A percentile compares a stretch with the other conserved stretches of the same genome.
Evolutionary conservation across 2,888 invertebrate genomes (phyloP).

Genomic region (Acheta domesticus): DNA sequence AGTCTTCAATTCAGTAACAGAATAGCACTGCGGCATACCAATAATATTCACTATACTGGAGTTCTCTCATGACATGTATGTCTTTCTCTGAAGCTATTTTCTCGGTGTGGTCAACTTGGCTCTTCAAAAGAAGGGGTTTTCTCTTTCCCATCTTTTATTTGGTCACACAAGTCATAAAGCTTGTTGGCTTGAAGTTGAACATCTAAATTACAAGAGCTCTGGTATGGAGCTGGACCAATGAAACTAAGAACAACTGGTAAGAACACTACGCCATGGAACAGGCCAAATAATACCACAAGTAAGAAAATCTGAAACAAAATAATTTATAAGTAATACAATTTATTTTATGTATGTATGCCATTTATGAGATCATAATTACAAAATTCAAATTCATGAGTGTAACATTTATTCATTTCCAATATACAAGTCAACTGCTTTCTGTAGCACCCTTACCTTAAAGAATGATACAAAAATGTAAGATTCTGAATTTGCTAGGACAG

Average conservation of each 20-base stretch:
- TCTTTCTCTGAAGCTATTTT: neutral
- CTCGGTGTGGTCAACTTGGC: slow-evolving; percentile 11
- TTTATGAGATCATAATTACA: neutral
- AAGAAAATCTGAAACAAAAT: slow-evolving; percentile 64
- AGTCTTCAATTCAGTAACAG: neutral
- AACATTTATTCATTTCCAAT: neutral
- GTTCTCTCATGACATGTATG: neutral
- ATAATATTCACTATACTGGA: slow-evolving; percentile 9
- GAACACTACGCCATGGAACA: slow-evolving; percentile 72
- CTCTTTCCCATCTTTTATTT: slow-evolving; percentile 11
- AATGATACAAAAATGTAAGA: slow-evolving; percentile 76
- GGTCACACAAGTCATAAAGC: slow-evolving; percentile 29
- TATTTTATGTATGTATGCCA: neutral
- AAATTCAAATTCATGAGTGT: neutral
- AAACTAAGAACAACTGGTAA: slow-evolving; percentile 71
- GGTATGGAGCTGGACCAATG: slow-evolving; percentile 63
- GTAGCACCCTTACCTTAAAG: slow-evolving; percentile 53
- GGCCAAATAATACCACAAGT: slow-evolving; percentile 70
- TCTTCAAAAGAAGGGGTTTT: slow-evolving; percentile 18
- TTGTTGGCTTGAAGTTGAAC: slow-evolving; percentile 24
- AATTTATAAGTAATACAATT: slow-evolving; percentile 23
- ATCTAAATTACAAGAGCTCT: slow-evolving; percentile 29
- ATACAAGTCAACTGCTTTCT: neutral
- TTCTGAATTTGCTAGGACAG: slow-evolving; percentile 65
- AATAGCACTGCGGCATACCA: neutral